phyloP scores from a whole-genome alignment of 1,140 invertebrate species.

The Megalonaias nervosa region DNA sequence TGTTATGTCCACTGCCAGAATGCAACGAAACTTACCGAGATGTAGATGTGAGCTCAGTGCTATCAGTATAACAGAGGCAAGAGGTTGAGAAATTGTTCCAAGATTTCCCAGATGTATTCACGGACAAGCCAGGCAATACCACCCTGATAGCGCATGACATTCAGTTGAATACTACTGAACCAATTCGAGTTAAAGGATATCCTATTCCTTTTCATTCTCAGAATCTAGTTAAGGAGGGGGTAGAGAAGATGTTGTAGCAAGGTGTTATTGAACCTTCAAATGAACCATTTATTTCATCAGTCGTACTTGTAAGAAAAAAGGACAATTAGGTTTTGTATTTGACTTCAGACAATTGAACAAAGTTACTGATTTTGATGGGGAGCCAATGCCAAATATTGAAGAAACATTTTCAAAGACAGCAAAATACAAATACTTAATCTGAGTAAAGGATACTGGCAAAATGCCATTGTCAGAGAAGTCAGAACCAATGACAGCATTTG shows the following conservation, averaged over 20 bases:
- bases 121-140: slow-evolving; percentile 35
- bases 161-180: no score
- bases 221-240: slow-evolving; percentile 57
- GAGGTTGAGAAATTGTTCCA: background rate
- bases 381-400: slow-evolving; percentile 23
- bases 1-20: background rate
- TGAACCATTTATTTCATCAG: slow-evolving; percentile 72
- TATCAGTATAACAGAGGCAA: background rate
- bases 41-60: background rate
- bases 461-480: slow-evolving; percentile 52
- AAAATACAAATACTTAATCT: slow-evolving; percentile 70
- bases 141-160: slow-evolving; percentile 50
- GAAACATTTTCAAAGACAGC: slow-evolving; percentile 59
- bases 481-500: slow-evolving; percentile 40
- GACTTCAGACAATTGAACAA: slow-evolving; percentile 69
- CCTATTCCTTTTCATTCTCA: no score
- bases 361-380: slow-evolving; percentile 18
- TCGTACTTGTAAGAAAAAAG: slow-evolving; percentile 72
- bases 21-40: background rate
- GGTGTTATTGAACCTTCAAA: slow-evolving; percentile 66
- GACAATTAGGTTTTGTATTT: slow-evolving; percentile 71
- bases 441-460: slow-evolving; percentile 72
- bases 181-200: no score
- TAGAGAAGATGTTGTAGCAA: slow-evolving; percentile 63
- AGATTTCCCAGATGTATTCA: slow-evolving; percentile 28